Percentiles rank a stretch among this genome's conserved stretches.
Evolutionary conservation across 1,140 invertebrate species (phyloP).

Genomic region (Hyles euphorbiae): DNA sequence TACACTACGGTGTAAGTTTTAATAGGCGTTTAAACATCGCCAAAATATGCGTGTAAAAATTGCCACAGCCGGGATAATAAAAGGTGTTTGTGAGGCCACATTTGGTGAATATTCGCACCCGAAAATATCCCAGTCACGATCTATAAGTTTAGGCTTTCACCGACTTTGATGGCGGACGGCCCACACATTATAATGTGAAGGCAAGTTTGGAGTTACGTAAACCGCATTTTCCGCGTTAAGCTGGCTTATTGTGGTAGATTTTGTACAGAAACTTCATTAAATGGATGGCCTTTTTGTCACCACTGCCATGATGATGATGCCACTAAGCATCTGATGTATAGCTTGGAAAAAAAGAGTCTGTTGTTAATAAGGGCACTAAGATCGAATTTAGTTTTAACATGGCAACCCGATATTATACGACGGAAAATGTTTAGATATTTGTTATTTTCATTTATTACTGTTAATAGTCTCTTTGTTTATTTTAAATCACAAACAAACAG

Average conservation of each 20-base stretch:
- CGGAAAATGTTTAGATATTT: too few species aligned
- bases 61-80: constrained; percentile 19
- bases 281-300: background rate
- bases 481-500: too few species aligned
- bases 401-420: too few species aligned
- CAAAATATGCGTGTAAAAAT: constrained; percentile 23
- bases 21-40: constrained; percentile 6
- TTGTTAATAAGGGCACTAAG: too few species aligned
- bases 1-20: constrained; percentile 11
- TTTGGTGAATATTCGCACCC: constrained; percentile 13
- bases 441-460: too few species aligned
- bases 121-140: constrained; percentile 12
- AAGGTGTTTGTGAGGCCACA: constrained; percentile 16
- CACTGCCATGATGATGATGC: too few species aligned
- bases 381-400: too few species aligned
- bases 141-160: constrained; percentile 4
- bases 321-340: too few species aligned
- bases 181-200: background rate
- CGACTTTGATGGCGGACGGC: constrained; percentile 12
- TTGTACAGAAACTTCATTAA: background rate
- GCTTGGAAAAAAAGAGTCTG: too few species aligned
- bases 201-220: background rate
- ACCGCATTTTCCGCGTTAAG: constrained; percentile 3
- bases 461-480: too few species aligned
- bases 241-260: background rate